Evolutionary conservation across 1,140 invertebrate species (phyloP).

Genomic region (Yoshiicerus persimilis): DNA sequence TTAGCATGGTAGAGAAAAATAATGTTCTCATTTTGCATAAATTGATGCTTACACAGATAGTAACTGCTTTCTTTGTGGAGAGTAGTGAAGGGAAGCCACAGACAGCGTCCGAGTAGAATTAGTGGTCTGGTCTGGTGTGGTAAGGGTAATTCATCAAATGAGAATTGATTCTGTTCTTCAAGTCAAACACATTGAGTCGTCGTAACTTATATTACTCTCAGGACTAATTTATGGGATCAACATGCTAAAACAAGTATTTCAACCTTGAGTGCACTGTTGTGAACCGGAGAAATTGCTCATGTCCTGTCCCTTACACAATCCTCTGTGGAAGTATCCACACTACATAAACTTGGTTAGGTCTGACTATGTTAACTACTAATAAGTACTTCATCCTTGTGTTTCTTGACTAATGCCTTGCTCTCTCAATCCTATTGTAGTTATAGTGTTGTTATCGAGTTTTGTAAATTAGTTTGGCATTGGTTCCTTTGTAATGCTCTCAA

Average conservation of each 20-base stretch:
- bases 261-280: slow-evolving; percentile 19
- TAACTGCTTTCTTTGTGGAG: not conserved
- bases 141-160: slow-evolving; percentile 7
- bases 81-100: not conserved
- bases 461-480: slow-evolving; percentile 17
- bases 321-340: not conserved
- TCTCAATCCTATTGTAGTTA: not conserved
- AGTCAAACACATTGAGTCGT: slow-evolving; percentile 17
- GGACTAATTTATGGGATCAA: slow-evolving; percentile 22
- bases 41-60: slow-evolving; percentile 2
- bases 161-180: slow-evolving; percentile 22
- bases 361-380: not conserved
- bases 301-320: not conserved
- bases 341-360: too few relatives aligned
- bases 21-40: slow-evolving; percentile 10
- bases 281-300: slow-evolving; percentile 19
- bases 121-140: slow-evolving; percentile 4
- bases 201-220: not conserved
- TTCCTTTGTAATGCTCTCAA: slow-evolving; percentile 12
- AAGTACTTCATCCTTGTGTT: not conserved
- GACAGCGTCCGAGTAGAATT: not conserved
- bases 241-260: slow-evolving; percentile 20
- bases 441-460: not conserved
- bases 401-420: not conserved
- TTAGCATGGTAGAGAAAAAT: not conserved